Evolutionary conservation across 2,888 invertebrate species (phyloP).

Genomic region (Saturnia pavonia): DNA sequence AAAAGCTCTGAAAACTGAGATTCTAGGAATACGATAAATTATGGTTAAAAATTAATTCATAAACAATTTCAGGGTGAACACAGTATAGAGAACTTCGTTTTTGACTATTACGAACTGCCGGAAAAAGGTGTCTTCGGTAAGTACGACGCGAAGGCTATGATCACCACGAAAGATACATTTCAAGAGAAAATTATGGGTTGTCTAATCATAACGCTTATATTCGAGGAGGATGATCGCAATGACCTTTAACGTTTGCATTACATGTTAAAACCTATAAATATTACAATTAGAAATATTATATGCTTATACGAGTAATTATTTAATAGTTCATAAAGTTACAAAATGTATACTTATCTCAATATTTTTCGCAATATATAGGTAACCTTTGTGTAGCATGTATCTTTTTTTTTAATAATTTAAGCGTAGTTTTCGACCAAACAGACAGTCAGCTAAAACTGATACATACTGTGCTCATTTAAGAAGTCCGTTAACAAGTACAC

Average conservation of each 20-base stretch:
- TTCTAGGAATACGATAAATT: neutral
- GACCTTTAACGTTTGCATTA: constrained; percentile 22
- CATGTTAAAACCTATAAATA: constrained; percentile 15
- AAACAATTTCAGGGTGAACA: constrained; percentile 43
- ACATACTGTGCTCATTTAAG: no score
- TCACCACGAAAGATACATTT: constrained; percentile 17
- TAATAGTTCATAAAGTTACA: neutral
- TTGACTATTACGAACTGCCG: constrained; percentile 53
- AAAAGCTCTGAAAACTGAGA: no score
- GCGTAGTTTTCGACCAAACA: no score
- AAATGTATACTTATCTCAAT: no score
- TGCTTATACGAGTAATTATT: neutral
- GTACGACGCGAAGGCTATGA: constrained; percentile 21
- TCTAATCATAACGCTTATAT: constrained; percentile 27
- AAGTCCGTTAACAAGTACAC: no score
- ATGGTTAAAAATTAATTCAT: neutral
- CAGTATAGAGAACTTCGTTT: constrained; percentile 38
- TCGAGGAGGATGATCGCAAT: constrained; percentile 27
- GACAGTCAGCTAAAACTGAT: no score
- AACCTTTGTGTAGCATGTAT: no score
- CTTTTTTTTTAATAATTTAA: no score
- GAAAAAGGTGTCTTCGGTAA: constrained; percentile 42
- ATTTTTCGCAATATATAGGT: no score
- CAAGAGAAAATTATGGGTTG: constrained; percentile 23
- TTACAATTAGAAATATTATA: neutral